Conservation (phyloP, 2,888 invertebrate genomes). For the Acanthopleura granulata region DNA sequence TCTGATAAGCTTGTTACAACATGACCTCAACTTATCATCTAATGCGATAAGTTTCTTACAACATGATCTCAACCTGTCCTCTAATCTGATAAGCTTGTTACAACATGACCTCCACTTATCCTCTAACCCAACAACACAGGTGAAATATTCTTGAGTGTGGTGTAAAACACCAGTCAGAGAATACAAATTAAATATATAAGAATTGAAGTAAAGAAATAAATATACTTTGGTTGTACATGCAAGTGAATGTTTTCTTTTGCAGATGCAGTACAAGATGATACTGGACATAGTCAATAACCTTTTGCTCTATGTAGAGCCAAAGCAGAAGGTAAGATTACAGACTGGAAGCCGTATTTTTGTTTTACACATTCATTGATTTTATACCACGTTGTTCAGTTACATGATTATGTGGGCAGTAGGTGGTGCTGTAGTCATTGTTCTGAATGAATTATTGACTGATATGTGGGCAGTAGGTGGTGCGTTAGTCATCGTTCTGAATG, state of each 20-base stretch:
- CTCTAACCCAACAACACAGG: conserved; percentile 84
- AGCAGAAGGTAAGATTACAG: conserved; percentile 76
- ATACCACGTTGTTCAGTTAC: too few species aligned
- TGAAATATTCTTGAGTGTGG: conserved; percentile 1
- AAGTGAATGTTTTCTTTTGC: conserved; percentile 19
- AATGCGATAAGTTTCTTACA: too few species aligned
- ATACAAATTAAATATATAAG: neutral
- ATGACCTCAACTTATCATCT: too few species aligned
- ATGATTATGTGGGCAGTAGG: too few species aligned
- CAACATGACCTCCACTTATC: conserved; percentile 99
- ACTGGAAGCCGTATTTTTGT: neutral
- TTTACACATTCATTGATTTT: neutral
- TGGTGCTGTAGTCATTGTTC: too few species aligned
- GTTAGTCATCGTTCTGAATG: too few species aligned
- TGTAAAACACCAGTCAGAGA: neutral
- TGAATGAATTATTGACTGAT: too few species aligned
- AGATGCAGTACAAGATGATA: conserved; percentile 91
- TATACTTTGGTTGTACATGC: neutral
- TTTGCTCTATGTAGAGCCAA: conserved; percentile 95
- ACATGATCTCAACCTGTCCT: too few species aligned
- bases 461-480: too few species aligned
- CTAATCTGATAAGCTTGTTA: conserved; percentile 75
- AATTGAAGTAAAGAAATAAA: neutral
- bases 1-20: conserved; percentile 74
- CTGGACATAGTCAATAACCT: conserved; percentile 98